Conservation (phyloP, 2,113 vertebrate genomes). For the Hystrix cristata region DNA sequence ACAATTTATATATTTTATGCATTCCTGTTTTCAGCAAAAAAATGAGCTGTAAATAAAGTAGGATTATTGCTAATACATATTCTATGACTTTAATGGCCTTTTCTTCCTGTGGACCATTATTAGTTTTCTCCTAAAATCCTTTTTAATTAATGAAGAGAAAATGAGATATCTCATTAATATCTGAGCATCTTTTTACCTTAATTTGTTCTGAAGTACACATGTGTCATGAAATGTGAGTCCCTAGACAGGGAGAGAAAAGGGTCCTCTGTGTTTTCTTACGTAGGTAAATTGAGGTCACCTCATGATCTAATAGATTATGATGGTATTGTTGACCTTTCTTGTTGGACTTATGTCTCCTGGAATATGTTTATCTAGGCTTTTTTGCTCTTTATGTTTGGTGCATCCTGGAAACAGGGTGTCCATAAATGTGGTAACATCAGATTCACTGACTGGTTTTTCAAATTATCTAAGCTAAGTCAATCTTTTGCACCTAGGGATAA, state of each 20-base stretch:
- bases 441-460: slow-evolving; percentile 38
- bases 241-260: background rate
- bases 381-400: background rate
- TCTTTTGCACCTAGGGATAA: background rate
- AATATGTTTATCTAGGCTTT: background rate
- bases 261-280: background rate
- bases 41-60: slow-evolving; percentile 74
- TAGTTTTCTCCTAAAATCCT: slow-evolving; percentile 80
- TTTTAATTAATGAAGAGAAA: slow-evolving; percentile 84
- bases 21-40: slow-evolving; percentile 69
- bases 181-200: slow-evolving; percentile 70
- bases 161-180: slow-evolving; percentile 77
- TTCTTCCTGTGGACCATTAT: slow-evolving; percentile 74
- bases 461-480: slow-evolving; percentile 19
- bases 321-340: background rate
- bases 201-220: slow-evolving; percentile 70
- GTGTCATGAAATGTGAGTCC: slow-evolving; percentile 66
- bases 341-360: background rate
- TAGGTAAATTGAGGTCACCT: background rate
- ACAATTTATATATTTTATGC: slow-evolving; percentile 70
- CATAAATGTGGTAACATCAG: slow-evolving; percentile 15
- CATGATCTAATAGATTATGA: background rate
- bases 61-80: slow-evolving; percentile 81
- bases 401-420: background rate
- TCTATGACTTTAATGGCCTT: slow-evolving; percentile 77